Percentiles rank a stretch among this genome's conserved stretches.
Conservation (phyloP, 2,113 vertebrate species). For the Vombatus ursinus region DNA sequence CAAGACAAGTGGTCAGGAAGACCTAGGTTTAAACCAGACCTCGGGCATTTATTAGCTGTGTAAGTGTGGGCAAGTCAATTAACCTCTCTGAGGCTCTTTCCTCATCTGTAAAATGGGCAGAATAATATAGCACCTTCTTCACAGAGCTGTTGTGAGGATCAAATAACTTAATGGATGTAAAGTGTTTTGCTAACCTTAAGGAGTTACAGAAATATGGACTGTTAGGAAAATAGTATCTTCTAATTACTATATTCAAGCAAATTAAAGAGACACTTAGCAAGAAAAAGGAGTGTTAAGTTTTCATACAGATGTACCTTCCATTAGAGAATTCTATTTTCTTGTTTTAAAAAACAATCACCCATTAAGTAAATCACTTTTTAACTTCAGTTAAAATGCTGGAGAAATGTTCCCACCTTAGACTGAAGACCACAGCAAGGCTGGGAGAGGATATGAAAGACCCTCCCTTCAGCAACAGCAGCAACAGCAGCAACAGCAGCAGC, state of each 20-base stretch:
- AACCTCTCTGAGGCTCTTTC: not conserved
- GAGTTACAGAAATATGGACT: not conserved
- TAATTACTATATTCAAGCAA: not conserved
- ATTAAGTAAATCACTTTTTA: not conserved
- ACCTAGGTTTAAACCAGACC: not conserved
- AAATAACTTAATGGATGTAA: not conserved
- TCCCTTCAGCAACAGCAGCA: not conserved
- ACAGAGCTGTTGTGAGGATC: not conserved
- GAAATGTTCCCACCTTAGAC: not conserved
- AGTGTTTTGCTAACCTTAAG: not conserved
- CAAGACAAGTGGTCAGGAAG: not conserved
- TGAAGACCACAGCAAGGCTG: not conserved
- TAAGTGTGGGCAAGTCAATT: not conserved
- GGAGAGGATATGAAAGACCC: not conserved
- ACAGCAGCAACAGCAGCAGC: not conserved
- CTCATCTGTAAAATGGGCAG: not conserved
- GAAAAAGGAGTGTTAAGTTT: not conserved
- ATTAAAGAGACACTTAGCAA: not conserved
- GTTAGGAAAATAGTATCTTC: not conserved
- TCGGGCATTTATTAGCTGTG: not conserved
- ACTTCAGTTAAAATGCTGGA: not conserved
- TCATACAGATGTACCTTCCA: not conserved
- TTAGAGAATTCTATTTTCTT: not conserved
- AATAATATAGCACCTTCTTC: not conserved
- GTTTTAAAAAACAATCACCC: not conserved